Percentiles rank a stretch among this genome's conserved stretches.
These are phyloP conservation scores for Drosophila subpulchrella DNA, from an alignment of 1,140 invertebrate genomes.

Conservation along the genomic window DNA sequence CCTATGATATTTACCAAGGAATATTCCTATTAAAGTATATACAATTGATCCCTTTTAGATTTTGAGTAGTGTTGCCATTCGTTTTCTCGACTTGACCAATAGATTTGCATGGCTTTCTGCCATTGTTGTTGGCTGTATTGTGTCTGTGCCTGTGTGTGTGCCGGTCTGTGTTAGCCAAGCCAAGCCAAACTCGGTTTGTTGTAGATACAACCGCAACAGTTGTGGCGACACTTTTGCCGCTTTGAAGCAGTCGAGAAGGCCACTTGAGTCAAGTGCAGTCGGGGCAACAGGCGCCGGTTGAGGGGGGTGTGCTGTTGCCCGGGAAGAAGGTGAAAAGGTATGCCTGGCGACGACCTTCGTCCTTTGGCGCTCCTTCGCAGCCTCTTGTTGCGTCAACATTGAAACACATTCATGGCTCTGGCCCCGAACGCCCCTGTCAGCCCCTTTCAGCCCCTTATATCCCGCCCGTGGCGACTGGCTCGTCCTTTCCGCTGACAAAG, in stretches of 20 bases:
- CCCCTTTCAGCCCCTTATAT: background rate
- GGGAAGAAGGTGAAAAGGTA: constrained; percentile 39
- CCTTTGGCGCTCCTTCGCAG: background rate
- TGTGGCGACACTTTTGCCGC: constrained; percentile 75
- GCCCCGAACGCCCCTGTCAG: background rate
- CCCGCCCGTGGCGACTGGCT: constrained; percentile 10
- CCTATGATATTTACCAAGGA: no score
- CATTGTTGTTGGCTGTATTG: background rate
- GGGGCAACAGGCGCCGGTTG: constrained; percentile 33
- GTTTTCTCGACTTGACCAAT: constrained; percentile 34
- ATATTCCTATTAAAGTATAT: no score
- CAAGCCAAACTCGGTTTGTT: constrained; percentile 36
- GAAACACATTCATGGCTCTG: constrained; percentile 39
- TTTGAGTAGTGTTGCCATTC: constrained; percentile 34
- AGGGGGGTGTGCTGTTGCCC: background rate
- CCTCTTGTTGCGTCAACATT: constrained; percentile 57
- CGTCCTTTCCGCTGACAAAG: constrained; percentile 56
- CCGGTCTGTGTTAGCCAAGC: constrained; percentile 26
- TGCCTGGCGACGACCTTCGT: constrained; percentile 39
- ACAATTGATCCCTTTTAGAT: background rate
- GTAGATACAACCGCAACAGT: constrained; percentile 71
- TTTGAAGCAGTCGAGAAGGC: constrained; percentile 69
- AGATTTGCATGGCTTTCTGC: constrained; percentile 35
- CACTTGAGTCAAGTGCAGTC: constrained; percentile 75
- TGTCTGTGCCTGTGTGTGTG: constrained; percentile 1